Percentiles rank a stretch among this genome's conserved stretches.
Evolutionary conservation across 2,888 invertebrate species (phyloP).

Genomic region (Diploptera punctata): DNA sequence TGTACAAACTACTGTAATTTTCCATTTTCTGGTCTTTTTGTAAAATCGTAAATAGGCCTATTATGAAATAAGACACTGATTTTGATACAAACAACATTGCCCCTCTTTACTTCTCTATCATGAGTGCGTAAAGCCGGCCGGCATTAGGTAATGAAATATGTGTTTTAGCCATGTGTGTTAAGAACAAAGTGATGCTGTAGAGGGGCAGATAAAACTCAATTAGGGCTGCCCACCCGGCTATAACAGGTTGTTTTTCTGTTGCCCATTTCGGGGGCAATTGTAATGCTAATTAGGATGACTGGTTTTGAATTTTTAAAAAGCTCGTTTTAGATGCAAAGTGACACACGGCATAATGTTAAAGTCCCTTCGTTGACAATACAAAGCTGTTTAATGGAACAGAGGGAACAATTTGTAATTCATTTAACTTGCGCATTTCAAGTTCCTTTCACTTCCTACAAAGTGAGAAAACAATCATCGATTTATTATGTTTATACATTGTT

Average conservation of each 20-base stretch:
- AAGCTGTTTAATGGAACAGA: not conserved
- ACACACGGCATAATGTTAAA: not conserved
- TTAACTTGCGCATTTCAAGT: too few relatives aligned
- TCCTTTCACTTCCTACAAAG: too few relatives aligned
- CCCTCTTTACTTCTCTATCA: too few relatives aligned
- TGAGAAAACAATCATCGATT: too few relatives aligned
- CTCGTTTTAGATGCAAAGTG: not conserved
- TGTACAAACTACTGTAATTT: too few relatives aligned
- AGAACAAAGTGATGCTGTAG: not conserved
- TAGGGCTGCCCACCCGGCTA: not conserved
- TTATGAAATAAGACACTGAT: too few relatives aligned
- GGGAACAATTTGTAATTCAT: too few relatives aligned
- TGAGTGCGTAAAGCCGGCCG: too few relatives aligned
- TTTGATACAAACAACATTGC: too few relatives aligned
- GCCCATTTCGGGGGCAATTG: conserved; percentile 29
- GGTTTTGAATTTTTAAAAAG: conserved; percentile 32
- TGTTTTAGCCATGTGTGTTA: not conserved
- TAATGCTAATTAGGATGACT: conserved; percentile 27
- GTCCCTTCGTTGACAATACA: not conserved
- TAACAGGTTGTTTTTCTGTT: conserved; percentile 34
- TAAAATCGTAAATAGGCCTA: too few relatives aligned
- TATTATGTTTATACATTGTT: too few relatives aligned
- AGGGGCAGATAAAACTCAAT: conserved; percentile 6
- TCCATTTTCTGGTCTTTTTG: too few relatives aligned
- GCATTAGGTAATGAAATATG: not conserved